phyloP scores from a whole-genome alignment of 2,113 vertebrate genomes.

The Spea multiplicata region DNA sequence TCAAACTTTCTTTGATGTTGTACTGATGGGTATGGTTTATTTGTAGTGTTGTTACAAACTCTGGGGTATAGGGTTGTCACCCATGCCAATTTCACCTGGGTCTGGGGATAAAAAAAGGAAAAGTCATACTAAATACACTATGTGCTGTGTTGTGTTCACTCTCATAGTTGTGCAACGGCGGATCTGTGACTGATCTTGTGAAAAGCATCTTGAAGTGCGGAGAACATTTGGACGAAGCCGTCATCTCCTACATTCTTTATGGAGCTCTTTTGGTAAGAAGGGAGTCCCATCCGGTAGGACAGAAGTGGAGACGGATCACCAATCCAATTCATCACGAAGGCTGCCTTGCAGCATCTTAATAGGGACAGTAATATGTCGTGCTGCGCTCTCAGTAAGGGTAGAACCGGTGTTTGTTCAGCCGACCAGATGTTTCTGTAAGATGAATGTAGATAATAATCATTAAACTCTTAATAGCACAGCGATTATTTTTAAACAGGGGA shows the following conservation, averaged over 20 bases:
- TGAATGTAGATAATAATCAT: conserved; percentile 56
- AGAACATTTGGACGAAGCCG: conserved; percentile 80
- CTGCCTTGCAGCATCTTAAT: conserved; percentile 32
- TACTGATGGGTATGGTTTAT: too few species aligned
- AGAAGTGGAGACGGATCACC: neutral
- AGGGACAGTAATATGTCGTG: conserved; percentile 37
- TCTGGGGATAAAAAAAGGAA: too few species aligned
- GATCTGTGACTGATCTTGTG: conserved; percentile 97
- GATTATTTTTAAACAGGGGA: conserved; percentile 64
- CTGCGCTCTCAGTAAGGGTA: conserved; percentile 50
- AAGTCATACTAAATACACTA: neutral
- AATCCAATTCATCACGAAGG: too few species aligned
- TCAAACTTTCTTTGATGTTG: too few species aligned
- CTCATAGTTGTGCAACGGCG: conserved; percentile 89
- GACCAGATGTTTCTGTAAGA: conserved; percentile 55
- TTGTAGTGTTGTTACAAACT: too few species aligned
- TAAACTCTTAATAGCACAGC: conserved; percentile 53
- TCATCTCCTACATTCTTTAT: conserved; percentile 89
- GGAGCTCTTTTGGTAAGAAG: conserved; percentile 87
- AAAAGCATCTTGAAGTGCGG: conserved; percentile 84
- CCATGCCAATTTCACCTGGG: too few species aligned
- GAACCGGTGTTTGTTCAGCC: conserved; percentile 43
- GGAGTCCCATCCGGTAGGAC: conserved; percentile 45
- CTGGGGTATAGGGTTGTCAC: too few species aligned
- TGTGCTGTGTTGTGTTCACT: neutral